A percentile compares a stretch with the other conserved stretches of the same genome.
These are phyloP conservation scores for Holacanthella duospinosa DNA, from an alignment of 2,888 invertebrate species.

Conservation along the genomic window DNA sequence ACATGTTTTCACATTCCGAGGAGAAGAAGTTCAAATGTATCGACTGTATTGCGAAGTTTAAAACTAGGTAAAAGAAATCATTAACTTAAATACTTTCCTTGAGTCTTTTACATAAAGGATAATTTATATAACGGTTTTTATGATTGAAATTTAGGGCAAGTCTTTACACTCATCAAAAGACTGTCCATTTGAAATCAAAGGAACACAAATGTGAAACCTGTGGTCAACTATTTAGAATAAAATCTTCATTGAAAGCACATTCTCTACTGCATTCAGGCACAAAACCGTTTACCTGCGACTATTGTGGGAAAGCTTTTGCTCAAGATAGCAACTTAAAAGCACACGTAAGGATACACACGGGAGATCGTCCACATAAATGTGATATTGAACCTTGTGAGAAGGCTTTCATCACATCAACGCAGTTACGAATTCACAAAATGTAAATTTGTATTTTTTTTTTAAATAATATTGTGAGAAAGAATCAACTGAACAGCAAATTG, in stretches of 20 bases:
- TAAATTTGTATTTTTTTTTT: neutral
- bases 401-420: slow-evolving; percentile 27
- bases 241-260: slow-evolving; percentile 65
- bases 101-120: neutral
- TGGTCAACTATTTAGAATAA: slow-evolving; percentile 62
- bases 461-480: neutral
- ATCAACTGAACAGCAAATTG: neutral
- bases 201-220: slow-evolving; percentile 60
- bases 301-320: slow-evolving; percentile 62
- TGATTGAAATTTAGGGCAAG: slow-evolving; percentile 49
- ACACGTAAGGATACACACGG: slow-evolving; percentile 57
- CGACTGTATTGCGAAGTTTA: slow-evolving; percentile 22
- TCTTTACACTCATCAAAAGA: slow-evolving; percentile 57
- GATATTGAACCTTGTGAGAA: slow-evolving; percentile 48
- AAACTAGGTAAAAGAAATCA: slow-evolving; percentile 26
- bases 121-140: neutral
- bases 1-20: slow-evolving; percentile 68
- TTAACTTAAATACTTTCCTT: neutral
- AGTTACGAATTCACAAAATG: slow-evolving; percentile 29
- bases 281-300: slow-evolving; percentile 56
- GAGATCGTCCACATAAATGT: slow-evolving; percentile 66
- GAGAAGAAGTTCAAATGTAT: slow-evolving; percentile 51
- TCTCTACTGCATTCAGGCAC: slow-evolving; percentile 47
- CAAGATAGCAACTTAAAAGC: slow-evolving; percentile 68
- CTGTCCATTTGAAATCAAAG: slow-evolving; percentile 44